phyloP scores from a whole-genome alignment of 2,888 invertebrate genomes.

The Platycheirus rosarum region DNA sequence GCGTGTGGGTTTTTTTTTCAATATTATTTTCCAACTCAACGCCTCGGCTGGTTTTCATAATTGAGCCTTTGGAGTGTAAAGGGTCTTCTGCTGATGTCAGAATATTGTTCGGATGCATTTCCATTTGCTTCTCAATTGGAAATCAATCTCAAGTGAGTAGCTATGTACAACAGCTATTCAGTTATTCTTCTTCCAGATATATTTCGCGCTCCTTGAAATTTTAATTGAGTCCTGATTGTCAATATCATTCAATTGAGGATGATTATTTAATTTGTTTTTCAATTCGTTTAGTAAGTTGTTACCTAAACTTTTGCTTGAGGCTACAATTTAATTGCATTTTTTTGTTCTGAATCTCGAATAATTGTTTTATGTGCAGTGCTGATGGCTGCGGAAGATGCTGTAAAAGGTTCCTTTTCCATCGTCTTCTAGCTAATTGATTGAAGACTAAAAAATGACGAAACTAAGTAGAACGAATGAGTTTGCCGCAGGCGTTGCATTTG shows the following conservation, averaged over 20 bases:
- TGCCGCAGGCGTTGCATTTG: no score
- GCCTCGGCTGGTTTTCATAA: slow-evolving; percentile 12
- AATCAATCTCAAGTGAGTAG: slow-evolving; percentile 63
- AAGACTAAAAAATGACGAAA: no score
- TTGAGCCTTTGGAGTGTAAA: slow-evolving; percentile 33
- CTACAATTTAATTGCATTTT: slow-evolving; percentile 10
- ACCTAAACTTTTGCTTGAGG: slow-evolving; percentile 41
- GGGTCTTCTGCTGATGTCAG: slow-evolving; percentile 58
- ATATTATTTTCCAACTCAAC: not conserved
- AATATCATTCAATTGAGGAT: slow-evolving; percentile 44
- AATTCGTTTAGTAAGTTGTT: slow-evolving; percentile 24
- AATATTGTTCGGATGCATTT: slow-evolving; percentile 45
- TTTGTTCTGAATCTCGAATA: not conserved
- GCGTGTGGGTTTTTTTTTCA: slow-evolving; percentile 6
- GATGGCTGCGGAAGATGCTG: no score
- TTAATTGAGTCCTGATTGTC: slow-evolving; percentile 70
- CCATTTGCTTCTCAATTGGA: slow-evolving; percentile 35
- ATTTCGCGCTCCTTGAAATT: slow-evolving; percentile 46
- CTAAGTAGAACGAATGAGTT: no score
- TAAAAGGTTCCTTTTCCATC: no score
- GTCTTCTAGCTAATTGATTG: no score
- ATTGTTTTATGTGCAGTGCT: no score
- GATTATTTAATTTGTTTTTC: slow-evolving; percentile 55
- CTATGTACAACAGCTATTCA: slow-evolving; percentile 36
- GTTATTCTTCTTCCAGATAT: slow-evolving; percentile 27